Evolutionary conservation across 2,888 invertebrate genomes (phyloP).

Genomic region (Drosophila kokeensis): DNA sequence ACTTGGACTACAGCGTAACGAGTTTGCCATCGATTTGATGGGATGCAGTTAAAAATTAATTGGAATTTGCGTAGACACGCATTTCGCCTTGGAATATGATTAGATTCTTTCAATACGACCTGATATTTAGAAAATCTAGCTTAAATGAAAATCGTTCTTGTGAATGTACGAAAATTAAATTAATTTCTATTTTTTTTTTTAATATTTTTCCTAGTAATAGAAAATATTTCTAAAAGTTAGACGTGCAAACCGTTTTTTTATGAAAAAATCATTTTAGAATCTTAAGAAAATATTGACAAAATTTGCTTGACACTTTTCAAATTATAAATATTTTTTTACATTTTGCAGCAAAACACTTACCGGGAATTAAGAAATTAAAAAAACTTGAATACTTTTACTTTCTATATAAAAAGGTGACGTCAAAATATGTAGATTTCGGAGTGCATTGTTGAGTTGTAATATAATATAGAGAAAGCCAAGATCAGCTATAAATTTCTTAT

Average conservation of each 20-base stretch:
- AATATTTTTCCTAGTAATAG: background rate
- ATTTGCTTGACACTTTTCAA: background rate
- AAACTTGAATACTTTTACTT: background rate
- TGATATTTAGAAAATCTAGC: background rate
- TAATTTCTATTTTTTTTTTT: background rate
- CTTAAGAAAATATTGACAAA: background rate
- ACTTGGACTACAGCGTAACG: conserved; percentile 24
- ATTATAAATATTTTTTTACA: background rate
- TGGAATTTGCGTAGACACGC: conserved; percentile 43
- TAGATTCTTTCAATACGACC: background rate
- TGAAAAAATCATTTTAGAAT: background rate
- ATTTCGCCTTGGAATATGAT: conserved; percentile 35
- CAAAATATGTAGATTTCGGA: background rate
- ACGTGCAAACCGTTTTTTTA: background rate
- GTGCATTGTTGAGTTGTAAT: background rate
- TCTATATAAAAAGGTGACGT: background rate
- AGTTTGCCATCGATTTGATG: conserved; percentile 32
- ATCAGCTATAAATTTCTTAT: background rate
- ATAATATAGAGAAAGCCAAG: background rate
- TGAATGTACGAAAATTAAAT: background rate
- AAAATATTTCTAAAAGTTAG: background rate
- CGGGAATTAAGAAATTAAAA: background rate
- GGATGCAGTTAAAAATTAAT: conserved; percentile 44
- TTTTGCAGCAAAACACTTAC: too few relatives aligned
- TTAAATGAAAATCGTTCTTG: background rate